A percentile compares a stretch with the other conserved stretches of the same genome.
Evolutionary conservation across 2,113 vertebrate species (phyloP).

Genomic region (Gymnorhina tibicen): DNA sequence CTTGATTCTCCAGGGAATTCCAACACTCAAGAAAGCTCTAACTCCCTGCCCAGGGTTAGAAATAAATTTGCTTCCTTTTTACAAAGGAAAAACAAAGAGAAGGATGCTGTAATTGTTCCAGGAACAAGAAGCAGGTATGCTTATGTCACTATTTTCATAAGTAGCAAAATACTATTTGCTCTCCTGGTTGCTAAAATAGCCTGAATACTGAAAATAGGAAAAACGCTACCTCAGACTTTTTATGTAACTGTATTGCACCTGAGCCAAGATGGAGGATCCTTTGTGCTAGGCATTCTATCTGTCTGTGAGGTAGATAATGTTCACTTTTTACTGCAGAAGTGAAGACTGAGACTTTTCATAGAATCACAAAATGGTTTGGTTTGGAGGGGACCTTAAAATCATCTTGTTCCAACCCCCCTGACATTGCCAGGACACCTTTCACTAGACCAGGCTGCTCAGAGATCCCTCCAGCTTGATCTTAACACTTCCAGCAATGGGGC

Average conservation of each 20-base stretch:
- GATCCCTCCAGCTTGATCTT: background rate
- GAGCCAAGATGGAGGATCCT: background rate
- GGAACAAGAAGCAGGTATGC: conserved; percentile 87
- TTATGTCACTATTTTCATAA: background rate
- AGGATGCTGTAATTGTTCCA: conserved; percentile 64
- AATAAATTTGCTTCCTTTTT: conserved; percentile 87
- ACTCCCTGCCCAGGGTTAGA: conserved; percentile 34
- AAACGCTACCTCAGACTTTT: background rate
- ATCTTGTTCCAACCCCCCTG: fast-evolving
- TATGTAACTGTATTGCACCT: background rate
- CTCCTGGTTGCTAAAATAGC: background rate
- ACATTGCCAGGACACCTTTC: background rate
- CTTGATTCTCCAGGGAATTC: background rate
- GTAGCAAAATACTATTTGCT: background rate
- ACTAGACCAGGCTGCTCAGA: background rate
- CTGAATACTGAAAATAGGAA: background rate
- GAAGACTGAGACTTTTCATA: background rate
- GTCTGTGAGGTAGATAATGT: background rate
- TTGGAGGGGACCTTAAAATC: background rate
- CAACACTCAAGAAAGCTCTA: background rate
- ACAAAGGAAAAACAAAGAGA: conserved; percentile 80
- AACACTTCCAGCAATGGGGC: background rate
- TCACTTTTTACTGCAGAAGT: background rate
- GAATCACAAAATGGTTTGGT: background rate
- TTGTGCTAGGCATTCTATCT: background rate